Percentiles rank a stretch among this genome's conserved stretches.
Conservation (phyloP, 2,888 invertebrate species). For the Morinoia aosen region DNA sequence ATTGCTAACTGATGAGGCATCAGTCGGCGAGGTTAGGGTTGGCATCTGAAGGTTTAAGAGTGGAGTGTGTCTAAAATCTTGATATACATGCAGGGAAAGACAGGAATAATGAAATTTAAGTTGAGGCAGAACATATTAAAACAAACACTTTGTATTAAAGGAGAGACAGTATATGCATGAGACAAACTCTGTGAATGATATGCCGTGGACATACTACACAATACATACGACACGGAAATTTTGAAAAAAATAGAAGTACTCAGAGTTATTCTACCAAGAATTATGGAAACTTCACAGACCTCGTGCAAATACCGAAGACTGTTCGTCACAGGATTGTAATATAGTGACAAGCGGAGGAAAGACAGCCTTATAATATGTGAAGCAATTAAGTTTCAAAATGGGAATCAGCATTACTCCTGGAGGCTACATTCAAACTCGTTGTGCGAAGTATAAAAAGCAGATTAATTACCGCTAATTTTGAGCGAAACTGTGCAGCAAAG, state of each 20-base stretch:
- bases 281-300: not conserved
- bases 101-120: not conserved
- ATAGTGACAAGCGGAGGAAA: not conserved
- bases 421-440: conserved; percentile 1
- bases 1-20: not conserved
- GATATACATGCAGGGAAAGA: not conserved
- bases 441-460: conserved; percentile 17
- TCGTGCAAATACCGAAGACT: not conserved
- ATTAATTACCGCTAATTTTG: not conserved
- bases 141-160: not conserved
- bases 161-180: not conserved
- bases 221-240: not conserved
- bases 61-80: not conserved
- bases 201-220: not conserved
- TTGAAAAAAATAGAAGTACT: not conserved
- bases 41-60: not conserved
- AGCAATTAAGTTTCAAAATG: not conserved
- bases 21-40: not conserved
- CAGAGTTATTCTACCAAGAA: not conserved
- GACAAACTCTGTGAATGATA: not conserved
- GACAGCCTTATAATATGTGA: not conserved
- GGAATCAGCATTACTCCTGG: not conserved
- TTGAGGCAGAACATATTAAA: not conserved
- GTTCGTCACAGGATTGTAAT: not conserved
- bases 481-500: not conserved